A percentile compares a stretch with the other conserved stretches of the same genome.
phyloP scores from a whole-genome alignment of 1,140 invertebrate genomes.

The Thrips palmi region DNA sequence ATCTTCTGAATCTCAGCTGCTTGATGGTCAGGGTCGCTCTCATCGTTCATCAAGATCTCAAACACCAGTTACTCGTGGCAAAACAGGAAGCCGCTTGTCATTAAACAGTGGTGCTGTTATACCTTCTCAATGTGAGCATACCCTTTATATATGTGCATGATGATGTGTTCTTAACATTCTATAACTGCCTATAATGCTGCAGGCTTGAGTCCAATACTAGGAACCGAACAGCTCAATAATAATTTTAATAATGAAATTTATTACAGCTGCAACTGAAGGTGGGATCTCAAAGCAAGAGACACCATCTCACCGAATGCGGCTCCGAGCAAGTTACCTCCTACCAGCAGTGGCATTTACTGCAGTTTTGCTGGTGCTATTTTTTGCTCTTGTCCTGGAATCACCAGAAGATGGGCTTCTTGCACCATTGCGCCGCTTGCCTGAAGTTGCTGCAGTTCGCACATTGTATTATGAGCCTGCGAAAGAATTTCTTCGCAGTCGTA shows the following conservation, averaged over 20 bases:
- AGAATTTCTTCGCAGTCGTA: conserved; percentile 55
- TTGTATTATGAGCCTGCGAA: conserved; percentile 70
- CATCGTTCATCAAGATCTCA: conserved; percentile 34
- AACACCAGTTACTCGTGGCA: conserved; percentile 24
- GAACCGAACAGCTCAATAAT: too few species aligned
- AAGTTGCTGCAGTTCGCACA: conserved; percentile 54
- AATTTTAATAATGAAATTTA: conserved; percentile 21
- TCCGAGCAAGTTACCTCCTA: conserved; percentile 23
- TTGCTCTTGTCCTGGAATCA: conserved; percentile 30
- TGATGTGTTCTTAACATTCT: neutral
- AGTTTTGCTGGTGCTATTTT: conserved; percentile 39
- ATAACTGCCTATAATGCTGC: conserved; percentile 9
- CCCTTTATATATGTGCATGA: conserved; percentile 4
- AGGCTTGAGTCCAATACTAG: conserved; percentile 1
- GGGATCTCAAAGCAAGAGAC: neutral
- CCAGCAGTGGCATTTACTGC: conserved; percentile 45
- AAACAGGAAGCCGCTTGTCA: conserved; percentile 15
- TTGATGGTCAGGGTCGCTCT: conserved; percentile 30
- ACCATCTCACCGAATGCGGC: neutral
- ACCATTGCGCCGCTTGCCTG: conserved; percentile 49
- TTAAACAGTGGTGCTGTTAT: conserved; percentile 11
- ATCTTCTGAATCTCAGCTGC: conserved; percentile 46
- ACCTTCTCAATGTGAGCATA: conserved; percentile 5
- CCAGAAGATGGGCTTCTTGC: conserved; percentile 50
- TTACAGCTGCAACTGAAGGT: conserved; percentile 46